Base-by-base conservation (phyloP, 2,888 invertebrate genomes). In the Augiades crinisus region DNA sequence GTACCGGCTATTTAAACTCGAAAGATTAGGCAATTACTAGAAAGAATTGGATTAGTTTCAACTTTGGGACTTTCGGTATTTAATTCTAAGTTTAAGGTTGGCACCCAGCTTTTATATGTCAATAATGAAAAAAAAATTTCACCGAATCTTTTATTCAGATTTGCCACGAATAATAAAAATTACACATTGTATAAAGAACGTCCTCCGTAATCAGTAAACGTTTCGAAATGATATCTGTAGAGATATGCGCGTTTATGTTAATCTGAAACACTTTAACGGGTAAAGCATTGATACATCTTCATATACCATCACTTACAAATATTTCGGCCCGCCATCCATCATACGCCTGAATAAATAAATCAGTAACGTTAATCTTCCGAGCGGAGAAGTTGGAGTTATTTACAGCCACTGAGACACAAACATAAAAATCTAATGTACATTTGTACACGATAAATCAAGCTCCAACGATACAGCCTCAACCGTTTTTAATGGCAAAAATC, bases 371-470 rank as follows among this genome's bases (percentile, higher is more conserved):
- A 79, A 79, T 79, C 75, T 76, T 64, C 65, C 62, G 68, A 68
- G 73, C 51, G 54, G 34, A 58, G 60, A 54, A 54, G 34, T 53
- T 43, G 34, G 17, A 58, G 78, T 79, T 81, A 85, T 85, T 86
- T 85, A 86, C 81, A 77, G 71, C 78, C 76, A 74, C 65, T 71
- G 69, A 79, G 78, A 79, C 73, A 73, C 70, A 63, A 68, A 78
- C 78, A 82, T 84, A 81, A 85, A 84, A 84, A 81, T 81, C 73
- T 81, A 81, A 81, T 79, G 81, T 77, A 68, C 70, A 67, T 66
- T 72, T 68, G 69, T 72, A 67, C 62, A 63, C 69, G 59, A 81
- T 83, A 83, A 81, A 81, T 83, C 81, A 81, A 68, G 57, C 60
- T 37, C 47, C 54, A 41, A 24, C 44, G 44, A 51, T 51, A 44